Conservation (phyloP, 2,113 vertebrate genomes). For the Noturus placidus region DNA sequence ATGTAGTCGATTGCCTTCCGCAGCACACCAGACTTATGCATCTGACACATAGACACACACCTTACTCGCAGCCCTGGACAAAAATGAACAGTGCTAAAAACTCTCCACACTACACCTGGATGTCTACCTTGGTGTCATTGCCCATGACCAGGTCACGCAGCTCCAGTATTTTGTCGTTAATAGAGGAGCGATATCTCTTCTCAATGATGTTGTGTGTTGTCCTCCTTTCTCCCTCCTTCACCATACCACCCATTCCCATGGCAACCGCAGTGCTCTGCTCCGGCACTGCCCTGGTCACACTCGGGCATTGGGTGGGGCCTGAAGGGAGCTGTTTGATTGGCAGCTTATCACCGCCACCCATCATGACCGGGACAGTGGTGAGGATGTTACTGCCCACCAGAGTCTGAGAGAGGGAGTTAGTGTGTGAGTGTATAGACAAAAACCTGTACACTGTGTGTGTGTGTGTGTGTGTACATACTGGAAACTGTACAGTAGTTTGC, state of each 20-base stretch:
- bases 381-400: constrained; percentile 94
- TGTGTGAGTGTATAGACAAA: neutral
- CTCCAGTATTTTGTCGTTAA: constrained; percentile 97
- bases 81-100: neutral
- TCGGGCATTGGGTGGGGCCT: constrained; percentile 74
- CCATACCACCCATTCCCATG: constrained; percentile 74
- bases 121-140: constrained; percentile 89
- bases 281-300: constrained; percentile 69
- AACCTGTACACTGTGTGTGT: neutral
- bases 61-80: neutral
- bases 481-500: constrained; percentile 91
- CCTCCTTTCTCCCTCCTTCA: constrained; percentile 92
- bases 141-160: constrained; percentile 96
- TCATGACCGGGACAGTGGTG: constrained; percentile 92
- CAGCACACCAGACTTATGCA: constrained; percentile 96
- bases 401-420: constrained; percentile 72
- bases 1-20: constrained; percentile 98
- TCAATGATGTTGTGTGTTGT: constrained; percentile 99
- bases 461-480: constrained; percentile 51
- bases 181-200: constrained; percentile 94
- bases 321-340: constrained; percentile 89
- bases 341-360: constrained; percentile 93
- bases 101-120: constrained; percentile 22
- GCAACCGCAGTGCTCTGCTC: constrained; percentile 60
- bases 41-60: constrained; percentile 65